Percentiles rank a stretch among this genome's conserved stretches.
Conservation (phyloP, 2,888 invertebrate genomes). For the Cheilosia pagana region DNA sequence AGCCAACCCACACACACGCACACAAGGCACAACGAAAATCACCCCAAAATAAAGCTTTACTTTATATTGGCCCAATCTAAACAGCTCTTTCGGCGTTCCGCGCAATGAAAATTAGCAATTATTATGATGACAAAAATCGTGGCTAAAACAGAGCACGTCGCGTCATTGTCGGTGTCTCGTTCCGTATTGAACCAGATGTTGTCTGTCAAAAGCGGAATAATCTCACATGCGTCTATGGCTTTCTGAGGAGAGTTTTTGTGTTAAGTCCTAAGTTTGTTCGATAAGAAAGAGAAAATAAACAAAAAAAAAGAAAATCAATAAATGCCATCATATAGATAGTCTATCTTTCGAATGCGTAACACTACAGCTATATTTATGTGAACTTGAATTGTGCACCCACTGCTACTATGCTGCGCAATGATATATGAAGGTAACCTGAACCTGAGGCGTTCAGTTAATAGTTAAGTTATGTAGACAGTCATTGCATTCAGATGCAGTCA, state of each 20-base stretch:
- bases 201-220: slow-evolving; percentile 45
- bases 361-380: no score
- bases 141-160: slow-evolving; percentile 5
- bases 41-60: background rate
- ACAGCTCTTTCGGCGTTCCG: slow-evolving; percentile 5
- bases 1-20: background rate
- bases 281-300: slow-evolving; percentile 1
- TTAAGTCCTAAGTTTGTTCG: slow-evolving; percentile 1
- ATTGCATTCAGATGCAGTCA: no score
- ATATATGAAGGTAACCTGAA: no score
- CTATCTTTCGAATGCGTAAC: no score
- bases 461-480: no score
- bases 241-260: background rate
- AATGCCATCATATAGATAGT: no score
- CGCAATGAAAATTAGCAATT: slow-evolving; percentile 19
- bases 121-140: slow-evolving; percentile 13
- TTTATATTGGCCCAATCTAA: slow-evolving; percentile 8
- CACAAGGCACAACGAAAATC: background rate
- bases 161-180: background rate
- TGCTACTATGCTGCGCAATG: no score
- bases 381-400: no score
- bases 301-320: background rate
- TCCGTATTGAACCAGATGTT: slow-evolving; percentile 39
- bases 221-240: slow-evolving; percentile 14
- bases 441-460: no score